Evolutionary conservation across 2,888 invertebrate genomes (phyloP).

Genomic region (Lasioglossum vierecki): DNA sequence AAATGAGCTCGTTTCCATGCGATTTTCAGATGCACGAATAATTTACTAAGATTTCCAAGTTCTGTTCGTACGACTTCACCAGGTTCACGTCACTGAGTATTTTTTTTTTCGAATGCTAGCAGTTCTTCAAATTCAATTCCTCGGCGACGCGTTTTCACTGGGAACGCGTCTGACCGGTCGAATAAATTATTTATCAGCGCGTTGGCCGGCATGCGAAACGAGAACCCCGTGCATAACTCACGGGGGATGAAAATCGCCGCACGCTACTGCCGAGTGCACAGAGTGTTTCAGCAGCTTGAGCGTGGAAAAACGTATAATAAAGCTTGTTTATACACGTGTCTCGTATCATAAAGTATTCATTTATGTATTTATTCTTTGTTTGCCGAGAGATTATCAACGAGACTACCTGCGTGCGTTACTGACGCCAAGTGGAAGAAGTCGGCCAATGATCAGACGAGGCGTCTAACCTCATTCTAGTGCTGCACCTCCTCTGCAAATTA

Average conservation of each 20-base stretch:
- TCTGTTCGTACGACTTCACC: background rate
- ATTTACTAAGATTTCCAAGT: background rate
- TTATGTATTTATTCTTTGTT: background rate
- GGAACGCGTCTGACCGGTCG: background rate
- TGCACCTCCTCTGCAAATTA: background rate
- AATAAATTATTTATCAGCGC: conserved; percentile 51
- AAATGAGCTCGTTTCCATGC: background rate
- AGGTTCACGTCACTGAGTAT: background rate
- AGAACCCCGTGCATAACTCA: conserved; percentile 22
- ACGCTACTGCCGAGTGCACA: background rate
- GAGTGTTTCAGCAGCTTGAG: background rate
- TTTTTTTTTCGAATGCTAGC: background rate
- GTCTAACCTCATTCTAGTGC: background rate
- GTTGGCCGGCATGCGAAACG: conserved; percentile 20
- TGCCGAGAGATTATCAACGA: background rate
- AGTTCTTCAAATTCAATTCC: conserved; percentile 18
- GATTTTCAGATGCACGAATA: background rate
- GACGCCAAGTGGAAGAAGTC: background rate
- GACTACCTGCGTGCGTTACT: too few species aligned
- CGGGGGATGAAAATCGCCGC: conserved; percentile 8
- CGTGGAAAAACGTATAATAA: background rate
- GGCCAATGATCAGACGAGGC: background rate
- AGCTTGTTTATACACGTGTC: background rate
- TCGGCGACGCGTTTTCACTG: background rate
- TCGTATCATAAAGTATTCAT: background rate